Conservation (phyloP, 2,888 invertebrate genomes). For the Willowsia nigromaculata region DNA sequence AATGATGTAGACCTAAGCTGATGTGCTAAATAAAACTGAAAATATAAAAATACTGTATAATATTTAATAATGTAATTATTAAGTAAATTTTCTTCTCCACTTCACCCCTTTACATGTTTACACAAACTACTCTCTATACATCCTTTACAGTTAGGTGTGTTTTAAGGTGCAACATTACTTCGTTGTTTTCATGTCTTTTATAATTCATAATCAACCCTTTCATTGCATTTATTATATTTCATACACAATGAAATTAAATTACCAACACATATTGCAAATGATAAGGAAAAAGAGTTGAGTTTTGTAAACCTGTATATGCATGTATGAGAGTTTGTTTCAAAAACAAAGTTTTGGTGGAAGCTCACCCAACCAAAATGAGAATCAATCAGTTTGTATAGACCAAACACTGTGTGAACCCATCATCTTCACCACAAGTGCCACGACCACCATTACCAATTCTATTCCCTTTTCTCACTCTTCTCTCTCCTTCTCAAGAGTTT, state of each 20-base stretch:
- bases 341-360: constrained; percentile 41
- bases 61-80: no score
- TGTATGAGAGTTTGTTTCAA: constrained; percentile 15
- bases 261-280: no score
- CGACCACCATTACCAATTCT: constrained; percentile 56
- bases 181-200: no score
- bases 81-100: no score
- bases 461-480: constrained; percentile 19
- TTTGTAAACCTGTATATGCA: not conserved
- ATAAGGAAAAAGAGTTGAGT: not conserved
- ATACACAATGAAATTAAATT: not conserved
- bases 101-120: no score
- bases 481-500: constrained; percentile 19
- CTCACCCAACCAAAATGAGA: constrained; percentile 31
- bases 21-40: no score
- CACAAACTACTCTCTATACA: no score
- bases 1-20: no score
- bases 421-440: constrained; percentile 59
- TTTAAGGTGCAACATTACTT: no score
- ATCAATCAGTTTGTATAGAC: constrained; percentile 47
- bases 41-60: no score
- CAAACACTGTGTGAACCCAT: constrained; percentile 48
- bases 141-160: no score
- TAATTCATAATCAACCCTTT: no score
- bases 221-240: not conserved